Conservation (phyloP, 2,797 vertebrate species). For the Rhynchotus rufescens region DNA sequence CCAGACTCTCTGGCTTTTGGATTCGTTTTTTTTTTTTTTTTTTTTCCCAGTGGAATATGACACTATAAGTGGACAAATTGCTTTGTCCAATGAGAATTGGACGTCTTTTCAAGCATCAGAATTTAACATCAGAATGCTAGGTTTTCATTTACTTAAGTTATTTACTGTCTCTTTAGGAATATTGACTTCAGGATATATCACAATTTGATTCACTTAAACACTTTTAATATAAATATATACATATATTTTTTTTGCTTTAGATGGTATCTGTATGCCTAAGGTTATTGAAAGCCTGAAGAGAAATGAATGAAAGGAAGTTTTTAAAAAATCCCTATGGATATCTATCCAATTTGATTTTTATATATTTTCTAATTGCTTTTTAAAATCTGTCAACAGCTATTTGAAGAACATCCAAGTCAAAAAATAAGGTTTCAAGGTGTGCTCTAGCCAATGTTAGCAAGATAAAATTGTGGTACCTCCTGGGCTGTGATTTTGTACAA, state of each 20-base stretch:
- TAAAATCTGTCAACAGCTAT: neutral
- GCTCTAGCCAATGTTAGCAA: neutral
- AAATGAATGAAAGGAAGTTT: neutral
- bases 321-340: neutral
- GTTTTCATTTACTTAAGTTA: neutral
- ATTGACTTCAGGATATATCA: neutral
- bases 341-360: neutral
- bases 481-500: neutral
- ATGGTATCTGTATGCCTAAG: neutral
- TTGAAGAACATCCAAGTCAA: neutral
- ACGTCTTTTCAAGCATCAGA: neutral
- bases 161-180: neutral
- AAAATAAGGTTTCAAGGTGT: neutral
- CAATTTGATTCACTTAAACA: neutral
- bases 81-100: neutral
- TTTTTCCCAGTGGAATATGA: neutral
- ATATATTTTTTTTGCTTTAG: neutral
- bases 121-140: neutral
- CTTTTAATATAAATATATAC: neutral
- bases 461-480: fast-evolving
- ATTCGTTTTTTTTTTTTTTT: too few relatives aligned
- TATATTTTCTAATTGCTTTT: neutral
- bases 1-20: fast-evolving
- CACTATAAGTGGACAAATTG: neutral
- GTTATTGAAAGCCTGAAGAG: neutral